A percentile compares a stretch with the other conserved stretches of the same genome.
Conservation (phyloP, 2,888 invertebrate genomes). For the Timema podura region DNA sequence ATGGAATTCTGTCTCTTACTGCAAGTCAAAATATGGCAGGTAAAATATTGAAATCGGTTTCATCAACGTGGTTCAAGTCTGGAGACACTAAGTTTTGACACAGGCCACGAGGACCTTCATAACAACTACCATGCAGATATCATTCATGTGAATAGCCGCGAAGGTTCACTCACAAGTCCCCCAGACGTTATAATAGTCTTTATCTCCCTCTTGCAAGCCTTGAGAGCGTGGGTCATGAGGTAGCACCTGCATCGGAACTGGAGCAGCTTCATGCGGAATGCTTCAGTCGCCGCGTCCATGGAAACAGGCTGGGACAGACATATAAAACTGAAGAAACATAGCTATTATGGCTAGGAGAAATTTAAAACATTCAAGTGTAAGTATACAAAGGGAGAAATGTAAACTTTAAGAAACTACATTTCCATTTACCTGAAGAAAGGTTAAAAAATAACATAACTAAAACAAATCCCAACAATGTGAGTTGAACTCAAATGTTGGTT, state of each 20-base stretch:
- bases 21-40: no score
- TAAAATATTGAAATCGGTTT: no score
- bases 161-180: slow-evolving; percentile 43
- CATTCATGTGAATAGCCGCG: no score
- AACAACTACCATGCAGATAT: no score
- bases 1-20: no score
- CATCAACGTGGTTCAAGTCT: no score
- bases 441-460: not conserved
- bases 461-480: no score
- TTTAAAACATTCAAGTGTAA: not conserved
- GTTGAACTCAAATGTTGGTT: no score
- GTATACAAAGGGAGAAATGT: not conserved
- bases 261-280: slow-evolving; percentile 51
- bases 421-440: not conserved
- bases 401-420: no score
- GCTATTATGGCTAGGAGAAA: not conserved
- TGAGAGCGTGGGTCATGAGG: slow-evolving; percentile 52
- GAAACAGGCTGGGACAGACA: slow-evolving; percentile 26
- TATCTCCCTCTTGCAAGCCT: slow-evolving; percentile 48
- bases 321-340: slow-evolving; percentile 15
- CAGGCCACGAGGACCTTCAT: no score
- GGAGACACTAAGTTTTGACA: no score
- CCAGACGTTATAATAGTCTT: slow-evolving; percentile 46
- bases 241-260: slow-evolving; percentile 60
- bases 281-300: slow-evolving; percentile 48